phyloP scores from a whole-genome alignment of 1,140 invertebrate genomes.

The Penaeus indicus region DNA sequence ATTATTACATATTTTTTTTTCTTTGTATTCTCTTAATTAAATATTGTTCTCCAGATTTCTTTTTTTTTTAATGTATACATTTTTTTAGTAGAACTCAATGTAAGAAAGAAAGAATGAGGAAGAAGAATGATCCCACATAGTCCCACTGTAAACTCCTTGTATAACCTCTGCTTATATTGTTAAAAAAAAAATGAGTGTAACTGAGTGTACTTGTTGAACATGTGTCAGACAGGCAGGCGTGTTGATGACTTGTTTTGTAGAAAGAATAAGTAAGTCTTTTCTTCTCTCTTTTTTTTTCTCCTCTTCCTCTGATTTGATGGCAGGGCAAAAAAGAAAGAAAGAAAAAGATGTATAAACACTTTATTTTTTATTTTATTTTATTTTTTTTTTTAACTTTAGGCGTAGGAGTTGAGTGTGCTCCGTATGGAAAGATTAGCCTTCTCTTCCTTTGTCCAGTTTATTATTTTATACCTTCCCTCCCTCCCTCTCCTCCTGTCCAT shows the following conservation, averaged over 20 bases:
- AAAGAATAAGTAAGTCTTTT: conserved; percentile 27
- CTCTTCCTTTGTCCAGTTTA: too few relatives aligned
- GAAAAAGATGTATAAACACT: too few relatives aligned
- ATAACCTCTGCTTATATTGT: conserved; percentile 46
- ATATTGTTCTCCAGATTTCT: background rate
- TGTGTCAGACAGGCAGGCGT: conserved; percentile 39
- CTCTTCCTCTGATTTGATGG: too few relatives aligned
- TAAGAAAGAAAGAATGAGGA: background rate
- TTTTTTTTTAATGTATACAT: conserved; percentile 1
- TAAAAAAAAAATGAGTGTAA: conserved; percentile 36
- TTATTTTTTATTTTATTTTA: too few relatives aligned
- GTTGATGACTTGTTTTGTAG: conserved; percentile 15
- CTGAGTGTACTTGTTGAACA: conserved; percentile 42
- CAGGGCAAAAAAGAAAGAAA: too few relatives aligned
- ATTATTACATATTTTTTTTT: too few relatives aligned
- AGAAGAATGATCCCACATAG: background rate
- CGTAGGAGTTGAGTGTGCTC: too few relatives aligned
- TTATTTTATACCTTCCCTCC: too few relatives aligned
- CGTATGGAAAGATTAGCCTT: too few relatives aligned
- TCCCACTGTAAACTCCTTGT: conserved; percentile 24
- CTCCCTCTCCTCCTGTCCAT: too few relatives aligned
- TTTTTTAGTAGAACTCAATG: conserved; percentile 29
- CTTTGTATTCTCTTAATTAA: too few relatives aligned
- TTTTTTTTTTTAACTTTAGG: too few relatives aligned
- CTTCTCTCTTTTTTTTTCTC: conserved; percentile 41